Conservation (phyloP, 2,888 invertebrate genomes). For the Carcina quercana region DNA sequence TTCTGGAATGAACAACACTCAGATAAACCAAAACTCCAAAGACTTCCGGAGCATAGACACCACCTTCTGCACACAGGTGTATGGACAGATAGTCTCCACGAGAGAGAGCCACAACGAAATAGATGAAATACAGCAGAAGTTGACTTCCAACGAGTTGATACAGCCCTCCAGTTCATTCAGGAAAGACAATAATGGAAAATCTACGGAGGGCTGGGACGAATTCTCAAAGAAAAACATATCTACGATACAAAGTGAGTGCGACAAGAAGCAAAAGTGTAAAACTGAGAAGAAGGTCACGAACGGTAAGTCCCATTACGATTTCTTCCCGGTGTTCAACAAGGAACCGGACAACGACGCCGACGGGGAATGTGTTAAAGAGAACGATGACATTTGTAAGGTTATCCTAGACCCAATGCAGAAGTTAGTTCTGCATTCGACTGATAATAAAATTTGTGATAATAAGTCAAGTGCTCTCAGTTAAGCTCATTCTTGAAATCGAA, state of each 20-base stretch:
- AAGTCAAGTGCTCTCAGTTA: constrained; percentile 67
- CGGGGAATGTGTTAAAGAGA: constrained; percentile 16
- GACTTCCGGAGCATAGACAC: constrained; percentile 51
- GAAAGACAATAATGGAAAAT: constrained; percentile 55
- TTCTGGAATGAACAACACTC: constrained; percentile 67
- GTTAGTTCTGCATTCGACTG: constrained; percentile 69
- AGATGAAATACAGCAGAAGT: constrained; percentile 64
- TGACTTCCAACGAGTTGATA: constrained; percentile 43
- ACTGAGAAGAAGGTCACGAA: constrained; percentile 49
- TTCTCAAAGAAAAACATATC: constrained; percentile 57
- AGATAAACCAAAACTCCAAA: constrained; percentile 43
- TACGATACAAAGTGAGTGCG: constrained; percentile 47
- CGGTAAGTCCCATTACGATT: constrained; percentile 59
- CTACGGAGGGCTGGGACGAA: constrained; percentile 58
- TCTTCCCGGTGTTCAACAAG: constrained; percentile 66
- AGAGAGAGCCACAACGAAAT: constrained; percentile 68
- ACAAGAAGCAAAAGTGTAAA: constrained; percentile 39
- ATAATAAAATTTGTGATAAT: constrained; percentile 72
- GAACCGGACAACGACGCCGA: constrained; percentile 24
- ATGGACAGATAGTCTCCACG: constrained; percentile 64
- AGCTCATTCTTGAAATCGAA: constrained; percentile 59
- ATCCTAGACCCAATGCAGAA: constrained; percentile 72
- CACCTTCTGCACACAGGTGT: constrained; percentile 63
- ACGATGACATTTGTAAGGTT: constrained; percentile 59
- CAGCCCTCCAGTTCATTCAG: constrained; percentile 62